Evolutionary conservation across 53 echinoderm and acorn worm genomes (phyloP), one percentile per base, ranked within the genome.

Genomic region (Luidia sarsii): DNA sequence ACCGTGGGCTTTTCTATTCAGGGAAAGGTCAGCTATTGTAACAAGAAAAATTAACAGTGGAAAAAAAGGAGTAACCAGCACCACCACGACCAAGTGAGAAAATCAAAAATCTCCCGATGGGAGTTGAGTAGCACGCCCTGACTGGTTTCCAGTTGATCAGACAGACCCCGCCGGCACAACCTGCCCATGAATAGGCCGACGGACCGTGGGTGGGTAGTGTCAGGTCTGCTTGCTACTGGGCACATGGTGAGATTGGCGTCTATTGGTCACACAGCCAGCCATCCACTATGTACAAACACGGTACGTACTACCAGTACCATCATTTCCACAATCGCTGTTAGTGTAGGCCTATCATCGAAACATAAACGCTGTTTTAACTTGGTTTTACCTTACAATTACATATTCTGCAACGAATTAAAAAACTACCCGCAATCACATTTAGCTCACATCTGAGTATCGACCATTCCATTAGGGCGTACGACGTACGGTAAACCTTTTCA

Each of bases 1-100:
- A n/a, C 13, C 28, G 22, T 33, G 53, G 39, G 54, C 36, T 72
- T 34, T 21, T 2, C 36, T 50, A 56, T 56, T 72, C 72, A 38
- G 5, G 13, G 7, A 39, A 56, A 56, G 72, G 55, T 72, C 72
- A 54, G 16, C 56, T 22, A 56, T 72, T 53, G 63, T 63, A 57
- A 13, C 28, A 7, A 38, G 37, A 33, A 72, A 71, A 23, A 13
- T 11, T 1, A 3, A 69, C 49, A 7, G 33, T 34, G 70, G 27
- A 28, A 51, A 35, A 24, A 19, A 33, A 69, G 19, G 37, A 11
- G 23, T 18, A 34, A 36, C 30, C 30, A 30, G 30, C 59, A 28
- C 30, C 23, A 45, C 48, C 72, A 56, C 72, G 55, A 54, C 55
- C 67, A 54, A 72, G 57, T 72, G 72, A 49, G 25, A 55, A 56